Conservation (phyloP, 1,140 invertebrate species). For the Cephus cinctus region DNA sequence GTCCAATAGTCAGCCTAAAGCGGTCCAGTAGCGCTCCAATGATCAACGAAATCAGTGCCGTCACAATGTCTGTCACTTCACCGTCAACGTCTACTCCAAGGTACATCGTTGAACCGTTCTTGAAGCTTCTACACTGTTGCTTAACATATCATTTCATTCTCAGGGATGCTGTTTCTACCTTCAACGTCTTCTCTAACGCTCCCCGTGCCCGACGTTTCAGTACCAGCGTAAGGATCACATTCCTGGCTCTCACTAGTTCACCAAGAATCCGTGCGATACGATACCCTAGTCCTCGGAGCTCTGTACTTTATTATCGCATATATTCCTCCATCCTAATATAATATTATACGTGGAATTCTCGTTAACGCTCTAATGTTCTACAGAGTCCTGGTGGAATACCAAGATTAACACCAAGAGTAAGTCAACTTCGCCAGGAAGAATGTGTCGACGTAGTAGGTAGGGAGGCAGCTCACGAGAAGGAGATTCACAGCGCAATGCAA, state of each 20-base stretch:
- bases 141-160: conserved; percentile 34
- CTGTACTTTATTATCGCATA: no score
- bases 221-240: conserved; percentile 81
- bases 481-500: conserved; percentile 83
- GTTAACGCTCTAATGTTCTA: no score
- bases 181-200: conserved; percentile 62
- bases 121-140: conserved; percentile 4
- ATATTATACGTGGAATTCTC: no score
- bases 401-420: conserved; percentile 77
- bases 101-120: conserved; percentile 28
- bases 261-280: no score
- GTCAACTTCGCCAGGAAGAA: conserved; percentile 84
- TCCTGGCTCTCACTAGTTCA: no score
- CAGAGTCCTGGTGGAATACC: conserved; percentile 59
- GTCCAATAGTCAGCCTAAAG: conserved; percentile 66
- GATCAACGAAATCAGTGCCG: conserved; percentile 68
- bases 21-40: conserved; percentile 81
- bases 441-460: conserved; percentile 78
- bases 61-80: conserved; percentile 51
- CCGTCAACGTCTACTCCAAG: conserved; percentile 52
- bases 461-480: conserved; percentile 86
- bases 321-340: no score
- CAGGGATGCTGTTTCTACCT: conserved; percentile 56
- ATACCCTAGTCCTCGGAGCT: no score
- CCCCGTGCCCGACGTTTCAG: conserved; percentile 76